Evolutionary conservation across 92 coral and sea anemone genomes (phyloP), one percentile per base, ranked within the genome.

Genomic region (Parazoanthus swiftii): DNA sequence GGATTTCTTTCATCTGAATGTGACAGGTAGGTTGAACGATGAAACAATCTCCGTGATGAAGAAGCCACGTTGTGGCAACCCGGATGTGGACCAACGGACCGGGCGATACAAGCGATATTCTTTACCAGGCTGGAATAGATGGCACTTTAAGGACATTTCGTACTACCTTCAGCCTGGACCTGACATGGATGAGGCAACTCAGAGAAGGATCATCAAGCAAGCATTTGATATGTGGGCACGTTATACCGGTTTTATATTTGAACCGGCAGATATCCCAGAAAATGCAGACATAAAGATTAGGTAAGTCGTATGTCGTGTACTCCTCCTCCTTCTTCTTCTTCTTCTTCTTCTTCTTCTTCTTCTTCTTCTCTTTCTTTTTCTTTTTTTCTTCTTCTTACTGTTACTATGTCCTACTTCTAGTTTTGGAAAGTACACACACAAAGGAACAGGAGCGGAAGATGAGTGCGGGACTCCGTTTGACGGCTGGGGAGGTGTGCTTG

Each of bases 11-110:
- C 82, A 77, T 63, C 89, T 86, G 3, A 74, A 86, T 21, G 75
- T 76, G 35, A 86, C 89, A 9, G 89, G 89, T 15, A 74, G 8
- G 37, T 56, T 86, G 18, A 81, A 86, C 77, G 72, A 59, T 42
- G 84, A 38, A 39, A 86, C 89, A 38, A 38, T 86, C 14, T 26
- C 46, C 14, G 82, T n/a, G 26, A 86, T 86, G 89, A 58, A 86
- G 33, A 86, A 86, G 25, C 89, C 89, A 35, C 89, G 89, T 20
- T 86, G 89, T 54, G 89, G 89, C 54, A 76, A 75, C 67, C 74
- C 89, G 43, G 85, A 86, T 38, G 83, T 86, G 72, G 85, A 86
- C 37, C 51, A 33, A 39, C 35, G 39, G 13, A 81, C 77, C 14
- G 84, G 71, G 25, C 89, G 89, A 39, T 39, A 76, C 74, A 67